A percentile compares a stretch with the other conserved stretches of the same genome.
These are phyloP conservation scores for Scopus umbretta DNA, from an alignment of 2,113 vertebrate species.

Conservation along the genomic window DNA sequence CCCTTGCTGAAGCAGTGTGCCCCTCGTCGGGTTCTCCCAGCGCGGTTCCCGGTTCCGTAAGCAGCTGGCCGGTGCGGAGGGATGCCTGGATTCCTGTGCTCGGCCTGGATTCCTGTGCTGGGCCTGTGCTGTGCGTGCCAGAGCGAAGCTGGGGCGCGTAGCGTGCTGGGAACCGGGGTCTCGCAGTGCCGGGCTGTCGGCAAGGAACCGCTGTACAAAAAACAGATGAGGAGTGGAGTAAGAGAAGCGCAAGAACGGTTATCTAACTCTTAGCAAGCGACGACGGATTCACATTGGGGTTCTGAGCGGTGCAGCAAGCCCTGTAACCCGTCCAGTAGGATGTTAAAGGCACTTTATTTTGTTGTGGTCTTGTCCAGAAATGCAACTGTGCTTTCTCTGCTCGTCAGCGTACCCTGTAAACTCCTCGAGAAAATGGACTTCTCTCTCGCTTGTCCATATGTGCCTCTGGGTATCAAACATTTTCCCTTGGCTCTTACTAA, in stretches of 20 bases:
- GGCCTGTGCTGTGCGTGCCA: fast-evolving
- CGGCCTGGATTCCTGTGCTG: background rate
- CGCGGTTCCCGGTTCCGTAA: background rate
- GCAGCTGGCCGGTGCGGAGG: too few relatives aligned
- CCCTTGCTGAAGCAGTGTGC: too few relatives aligned
- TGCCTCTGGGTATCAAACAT: background rate
- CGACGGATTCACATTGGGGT: background rate
- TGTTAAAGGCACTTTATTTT: background rate
- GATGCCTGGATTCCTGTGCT: background rate
- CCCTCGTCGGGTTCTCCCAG: background rate
- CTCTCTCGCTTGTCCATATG: fast-evolving
- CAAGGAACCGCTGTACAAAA: background rate
- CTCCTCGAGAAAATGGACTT: background rate
- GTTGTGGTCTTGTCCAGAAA: background rate
- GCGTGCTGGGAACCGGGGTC: fast-evolving
- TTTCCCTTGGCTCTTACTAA: background rate
- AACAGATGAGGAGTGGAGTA: background rate
- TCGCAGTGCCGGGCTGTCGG: background rate
- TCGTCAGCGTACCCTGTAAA: fast-evolving
- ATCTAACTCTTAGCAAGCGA: background rate
- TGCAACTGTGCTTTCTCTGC: background rate
- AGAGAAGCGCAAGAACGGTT: background rate
- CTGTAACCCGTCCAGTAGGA: too few relatives aligned
- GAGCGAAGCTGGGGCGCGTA: fast-evolving
- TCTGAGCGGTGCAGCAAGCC: background rate